Percentiles rank a stretch among this genome's conserved stretches.
phyloP scores from a whole-genome alignment of 2,113 vertebrate species.

The Onychostruthus taczanowskii region DNA sequence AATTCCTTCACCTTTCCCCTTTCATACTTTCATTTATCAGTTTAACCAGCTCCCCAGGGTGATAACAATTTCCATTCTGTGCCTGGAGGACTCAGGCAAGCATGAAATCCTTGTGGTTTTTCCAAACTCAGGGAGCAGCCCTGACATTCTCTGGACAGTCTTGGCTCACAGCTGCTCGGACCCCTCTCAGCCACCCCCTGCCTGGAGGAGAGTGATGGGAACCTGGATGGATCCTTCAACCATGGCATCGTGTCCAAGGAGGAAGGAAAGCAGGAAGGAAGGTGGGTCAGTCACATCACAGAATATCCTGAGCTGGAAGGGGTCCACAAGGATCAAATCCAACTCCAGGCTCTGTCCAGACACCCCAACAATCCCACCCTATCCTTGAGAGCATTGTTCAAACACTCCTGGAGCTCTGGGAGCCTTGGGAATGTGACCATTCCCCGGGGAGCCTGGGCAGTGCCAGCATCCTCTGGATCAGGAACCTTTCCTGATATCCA shows the following conservation, averaged over 20 bases:
- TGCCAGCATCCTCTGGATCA: neutral
- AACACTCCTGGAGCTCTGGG: neutral
- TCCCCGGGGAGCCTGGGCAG: neutral
- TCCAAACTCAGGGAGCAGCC: neutral
- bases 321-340: neutral
- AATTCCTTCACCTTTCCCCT: neutral
- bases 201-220: neutral
- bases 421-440: neutral
- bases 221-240: neutral
- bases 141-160: neutral
- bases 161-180: neutral
- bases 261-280: neutral
- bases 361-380: neutral
- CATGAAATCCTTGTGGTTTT: neutral
- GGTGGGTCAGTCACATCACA: neutral
- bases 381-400: accelerated
- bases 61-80: neutral
- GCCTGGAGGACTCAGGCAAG: neutral
- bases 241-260: accelerated
- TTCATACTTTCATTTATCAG: neutral
- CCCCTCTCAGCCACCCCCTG: neutral
- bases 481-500: neutral
- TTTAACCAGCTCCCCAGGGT: neutral
- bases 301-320: neutral
- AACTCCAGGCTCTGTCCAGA: neutral